phyloP scores from a whole-genome alignment of 1,140 invertebrate species.

The Onthophagus taurus region DNA sequence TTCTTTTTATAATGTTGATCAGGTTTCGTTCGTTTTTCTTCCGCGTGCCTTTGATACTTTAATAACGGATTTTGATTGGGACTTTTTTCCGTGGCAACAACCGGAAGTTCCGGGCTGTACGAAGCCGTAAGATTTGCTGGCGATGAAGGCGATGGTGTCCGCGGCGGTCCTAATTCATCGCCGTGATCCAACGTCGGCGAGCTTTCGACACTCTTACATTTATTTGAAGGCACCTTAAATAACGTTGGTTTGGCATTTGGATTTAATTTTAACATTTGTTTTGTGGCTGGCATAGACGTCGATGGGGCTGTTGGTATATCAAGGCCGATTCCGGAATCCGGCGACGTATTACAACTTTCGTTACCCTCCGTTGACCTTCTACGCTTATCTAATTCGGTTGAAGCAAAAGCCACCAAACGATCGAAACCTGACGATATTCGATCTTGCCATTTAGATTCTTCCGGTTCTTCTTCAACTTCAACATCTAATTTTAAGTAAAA shows the following conservation, averaged over 20 bases:
- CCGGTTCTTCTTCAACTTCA: slow-evolving; percentile 48
- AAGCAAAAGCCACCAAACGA: slow-evolving; percentile 74
- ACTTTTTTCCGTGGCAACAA: slow-evolving; percentile 25
- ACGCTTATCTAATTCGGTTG: slow-evolving; percentile 72
- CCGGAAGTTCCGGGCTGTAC: slow-evolving; percentile 38
- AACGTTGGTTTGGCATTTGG: slow-evolving; percentile 32
- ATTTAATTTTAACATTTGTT: slow-evolving; percentile 31
- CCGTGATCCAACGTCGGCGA: slow-evolving; percentile 39
- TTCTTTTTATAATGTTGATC: slow-evolving; percentile 71
- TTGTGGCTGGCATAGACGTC: slow-evolving; percentile 43
- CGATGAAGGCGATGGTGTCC: slow-evolving; percentile 58
- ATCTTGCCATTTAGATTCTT: slow-evolving; percentile 70
- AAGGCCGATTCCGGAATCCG: slow-evolving; percentile 67
- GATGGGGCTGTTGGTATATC: slow-evolving; percentile 46
- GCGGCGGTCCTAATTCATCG: slow-evolving; percentile 49
- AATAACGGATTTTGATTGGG: slow-evolving; percentile 39
- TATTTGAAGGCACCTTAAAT: slow-evolving; percentile 36
- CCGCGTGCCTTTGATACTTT: slow-evolving; percentile 52
- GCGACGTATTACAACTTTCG: slow-evolving; percentile 60
- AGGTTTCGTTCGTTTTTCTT: slow-evolving; percentile 40
- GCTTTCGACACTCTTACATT: slow-evolving; percentile 36
- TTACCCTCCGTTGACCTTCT: slow-evolving; percentile 65
- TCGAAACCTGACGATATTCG: slow-evolving; percentile 81
- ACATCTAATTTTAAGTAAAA: slow-evolving; percentile 28
- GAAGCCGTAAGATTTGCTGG: slow-evolving; percentile 36